These are phyloP conservation scores for Antheraea assamensis DNA, from an alignment of 2,888 invertebrate genomes.

Conservation along the genomic window DNA sequence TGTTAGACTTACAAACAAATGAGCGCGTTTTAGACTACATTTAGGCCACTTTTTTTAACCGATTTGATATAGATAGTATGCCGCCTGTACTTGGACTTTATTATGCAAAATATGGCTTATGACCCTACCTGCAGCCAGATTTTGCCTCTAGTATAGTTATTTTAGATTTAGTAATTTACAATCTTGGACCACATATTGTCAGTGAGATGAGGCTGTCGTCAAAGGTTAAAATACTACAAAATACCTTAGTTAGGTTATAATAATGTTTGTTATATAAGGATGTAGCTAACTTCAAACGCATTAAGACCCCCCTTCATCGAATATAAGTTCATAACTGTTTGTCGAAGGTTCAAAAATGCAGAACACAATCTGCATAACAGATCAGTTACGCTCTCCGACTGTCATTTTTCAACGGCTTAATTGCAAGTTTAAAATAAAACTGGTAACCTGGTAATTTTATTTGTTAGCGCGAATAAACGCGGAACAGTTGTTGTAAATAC, in stretches of 20 bases:
- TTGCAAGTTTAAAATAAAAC: constrained; percentile 27
- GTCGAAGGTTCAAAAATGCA: constrained; percentile 49
- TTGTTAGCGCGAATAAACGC: constrained; percentile 10
- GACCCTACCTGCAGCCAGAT: too few relatives aligned
- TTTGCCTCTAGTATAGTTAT: too few relatives aligned
- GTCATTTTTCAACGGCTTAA: constrained; percentile 45
- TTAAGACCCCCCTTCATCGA: neutral
- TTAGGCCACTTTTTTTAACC: too few relatives aligned
- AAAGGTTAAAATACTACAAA: too few relatives aligned
- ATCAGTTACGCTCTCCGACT: constrained; percentile 43
- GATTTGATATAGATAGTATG: too few relatives aligned
- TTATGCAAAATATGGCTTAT: too few relatives aligned
- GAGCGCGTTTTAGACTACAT: too few relatives aligned
- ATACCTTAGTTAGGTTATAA: neutral
- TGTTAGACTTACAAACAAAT: too few relatives aligned
- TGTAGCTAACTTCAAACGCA: neutral
- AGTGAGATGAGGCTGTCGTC: too few relatives aligned
- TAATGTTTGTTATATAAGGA: neutral
- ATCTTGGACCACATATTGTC: too few relatives aligned
- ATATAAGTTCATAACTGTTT: constrained; percentile 19
- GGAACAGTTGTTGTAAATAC: neutral
- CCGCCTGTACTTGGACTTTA: too few relatives aligned
- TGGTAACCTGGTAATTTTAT: constrained; percentile 18
- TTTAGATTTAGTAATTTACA: too few relatives aligned
- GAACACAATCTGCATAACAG: constrained; percentile 53